Conservation (phyloP, 2,113 vertebrate species). For the Nestor notabilis region DNA sequence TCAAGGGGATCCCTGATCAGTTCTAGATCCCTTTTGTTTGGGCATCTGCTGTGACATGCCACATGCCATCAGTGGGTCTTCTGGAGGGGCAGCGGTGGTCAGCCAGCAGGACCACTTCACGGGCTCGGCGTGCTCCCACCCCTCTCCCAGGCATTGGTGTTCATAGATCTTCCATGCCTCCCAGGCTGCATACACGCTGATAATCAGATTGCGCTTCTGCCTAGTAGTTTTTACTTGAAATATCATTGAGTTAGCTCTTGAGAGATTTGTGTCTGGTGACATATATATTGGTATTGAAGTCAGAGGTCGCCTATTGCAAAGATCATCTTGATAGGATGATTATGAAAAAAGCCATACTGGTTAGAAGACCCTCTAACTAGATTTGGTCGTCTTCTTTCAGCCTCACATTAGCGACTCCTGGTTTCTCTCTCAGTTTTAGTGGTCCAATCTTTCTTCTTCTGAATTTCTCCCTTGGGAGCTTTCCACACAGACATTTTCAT, state of each 20-base stretch:
- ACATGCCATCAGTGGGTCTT: neutral
- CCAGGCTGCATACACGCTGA: neutral
- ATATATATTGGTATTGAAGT: conserved; percentile 47
- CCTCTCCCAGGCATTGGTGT: neutral
- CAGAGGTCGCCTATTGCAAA: conserved; percentile 40
- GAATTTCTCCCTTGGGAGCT: conserved; percentile 50
- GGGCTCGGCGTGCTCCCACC: neutral
- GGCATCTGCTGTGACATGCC: neutral
- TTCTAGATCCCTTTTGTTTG: neutral
- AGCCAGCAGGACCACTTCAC: fast-evolving
- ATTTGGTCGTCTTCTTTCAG: conserved; percentile 35
- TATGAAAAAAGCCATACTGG: conserved; percentile 34
- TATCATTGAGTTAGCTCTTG: conserved; percentile 60
- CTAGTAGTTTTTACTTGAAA: conserved; percentile 24
- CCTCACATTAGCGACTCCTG: conserved; percentile 8
- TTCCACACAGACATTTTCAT: conserved; percentile 43
- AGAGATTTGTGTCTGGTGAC: conserved; percentile 64
- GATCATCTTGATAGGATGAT: conserved; percentile 49
- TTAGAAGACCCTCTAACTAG: conserved; percentile 54
- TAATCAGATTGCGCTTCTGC: conserved; percentile 37
- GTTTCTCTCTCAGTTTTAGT: conserved; percentile 53
- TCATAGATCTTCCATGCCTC: neutral
- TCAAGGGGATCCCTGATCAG: neutral
- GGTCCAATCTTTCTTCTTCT: conserved; percentile 53
- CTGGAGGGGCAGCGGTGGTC: neutral